Base-by-base conservation (phyloP, 92 coral and sea anemone genomes). In the Blastomussa wellsi region DNA sequence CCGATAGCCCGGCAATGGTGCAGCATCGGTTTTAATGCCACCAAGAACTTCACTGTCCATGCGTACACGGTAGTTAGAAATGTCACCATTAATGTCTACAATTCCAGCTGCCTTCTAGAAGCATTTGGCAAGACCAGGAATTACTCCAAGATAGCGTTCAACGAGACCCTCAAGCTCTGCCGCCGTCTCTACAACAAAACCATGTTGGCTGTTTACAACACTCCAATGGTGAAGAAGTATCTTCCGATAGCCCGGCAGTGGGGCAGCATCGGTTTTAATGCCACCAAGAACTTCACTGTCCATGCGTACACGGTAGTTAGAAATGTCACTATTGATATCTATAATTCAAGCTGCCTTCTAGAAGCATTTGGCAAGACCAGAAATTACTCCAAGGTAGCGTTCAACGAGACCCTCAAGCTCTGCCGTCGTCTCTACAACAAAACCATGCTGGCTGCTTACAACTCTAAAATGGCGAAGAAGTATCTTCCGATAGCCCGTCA, bases 281-380 rank as follows among this genome's bases (percentile, higher is more conserved):
- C 28, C 64, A 55, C 64, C n/a, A 22, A 28, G n/a, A 55, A 55
- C 65, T 57, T 57, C 65, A 57, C 37, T 72, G 65, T 57, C 26
- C 65, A 57, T 11, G 65, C 65, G 26, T 57, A 17, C 65, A 57
- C 22, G 47, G 86, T 82, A 33, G 72, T 90, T 3, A 47, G 35
- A 0, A 88, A 93, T 67, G 86, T 88, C 35, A 67, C 94, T 13
- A 10, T 78, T 26, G 95, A 94, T 68, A 81, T 94, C 89, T 84
- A 87, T 87, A 94, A 94, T 65, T 94, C 97, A 1, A 80, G 92
- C 5, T 79, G 69, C 55, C 76, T 88, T 42, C 75, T 33, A 71
- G 91, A 80, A 26, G 92, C 92, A 12, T 76, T 87, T 35, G 65
- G 78, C 28, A 88, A 84, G 55, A 81, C 87, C 39, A 51, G 24